These are phyloP conservation scores for Orthosia gothica DNA, from an alignment of 2,888 invertebrate genomes.

Conservation along the genomic window DNA sequence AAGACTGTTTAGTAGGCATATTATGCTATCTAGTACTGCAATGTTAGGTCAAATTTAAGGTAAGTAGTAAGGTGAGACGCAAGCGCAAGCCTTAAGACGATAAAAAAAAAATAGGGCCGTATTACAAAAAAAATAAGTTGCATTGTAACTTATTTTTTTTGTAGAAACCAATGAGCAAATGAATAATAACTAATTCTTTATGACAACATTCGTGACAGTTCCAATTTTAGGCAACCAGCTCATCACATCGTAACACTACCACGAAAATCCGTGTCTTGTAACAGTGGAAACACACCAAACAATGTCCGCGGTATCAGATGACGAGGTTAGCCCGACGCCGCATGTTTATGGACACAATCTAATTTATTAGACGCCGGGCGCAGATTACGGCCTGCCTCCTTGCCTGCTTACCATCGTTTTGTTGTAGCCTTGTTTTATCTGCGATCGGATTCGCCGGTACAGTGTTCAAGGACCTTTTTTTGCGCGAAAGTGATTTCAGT, in stretches of 20 bases:
- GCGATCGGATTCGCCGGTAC: conserved; percentile 61
- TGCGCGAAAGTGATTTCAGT: conserved; percentile 63
- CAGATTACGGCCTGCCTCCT: conserved; percentile 73
- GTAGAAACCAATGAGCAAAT: neutral
- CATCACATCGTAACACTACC: neutral
- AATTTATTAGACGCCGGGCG: conserved; percentile 83
- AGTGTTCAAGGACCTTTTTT: conserved; percentile 59
- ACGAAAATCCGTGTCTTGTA: conserved; percentile 42
- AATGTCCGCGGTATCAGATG: conserved; percentile 85
- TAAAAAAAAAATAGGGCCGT: too few relatives aligned
- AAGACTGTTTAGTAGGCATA: too few relatives aligned
- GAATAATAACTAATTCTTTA: neutral
- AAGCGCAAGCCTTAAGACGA: too few relatives aligned
- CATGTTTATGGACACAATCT: conserved; percentile 84
- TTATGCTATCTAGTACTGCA: neutral
- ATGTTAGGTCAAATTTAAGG: neutral
- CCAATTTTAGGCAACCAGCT: neutral
- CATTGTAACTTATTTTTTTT: too few relatives aligned
- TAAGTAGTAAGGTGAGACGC: too few relatives aligned
- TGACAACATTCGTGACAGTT: neutral
- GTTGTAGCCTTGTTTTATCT: conserved; percentile 68
- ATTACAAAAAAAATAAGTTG: too few relatives aligned
- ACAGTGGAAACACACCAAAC: conserved; percentile 69
- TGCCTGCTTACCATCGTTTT: conserved; percentile 72
- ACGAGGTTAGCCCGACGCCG: conserved; percentile 80